A percentile compares a stretch with the other conserved stretches of the same genome.
Evolutionary conservation across 2,888 invertebrate genomes (phyloP).

Genomic region (Tetramorium bicarinatum): DNA sequence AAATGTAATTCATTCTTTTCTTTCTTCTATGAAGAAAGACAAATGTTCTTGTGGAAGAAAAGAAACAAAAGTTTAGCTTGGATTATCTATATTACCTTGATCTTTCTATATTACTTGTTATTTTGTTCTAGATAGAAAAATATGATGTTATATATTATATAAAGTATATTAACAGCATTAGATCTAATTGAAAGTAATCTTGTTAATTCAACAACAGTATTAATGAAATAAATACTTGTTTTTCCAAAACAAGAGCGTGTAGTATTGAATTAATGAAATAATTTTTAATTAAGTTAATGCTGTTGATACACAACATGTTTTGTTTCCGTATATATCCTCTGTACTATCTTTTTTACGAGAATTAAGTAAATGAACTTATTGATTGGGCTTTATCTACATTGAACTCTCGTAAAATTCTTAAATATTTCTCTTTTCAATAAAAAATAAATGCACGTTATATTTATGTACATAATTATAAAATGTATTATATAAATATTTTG

Average conservation of each 20-base stretch:
- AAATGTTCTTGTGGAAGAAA: not conserved
- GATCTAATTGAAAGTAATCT: not conserved
- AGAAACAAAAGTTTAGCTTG: not conserved
- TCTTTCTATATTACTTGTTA: not conserved
- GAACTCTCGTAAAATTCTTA: not conserved
- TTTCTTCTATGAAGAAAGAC: not conserved
- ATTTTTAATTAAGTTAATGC: not conserved
- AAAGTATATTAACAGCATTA: not conserved
- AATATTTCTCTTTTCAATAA: not conserved
- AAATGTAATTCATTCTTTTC: not conserved
- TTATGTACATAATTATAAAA: not conserved
- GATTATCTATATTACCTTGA: not conserved
- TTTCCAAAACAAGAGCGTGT: not conserved
- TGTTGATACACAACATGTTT: not conserved
- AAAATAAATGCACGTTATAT: not conserved
- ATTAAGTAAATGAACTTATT: slow-evolving; percentile 6
- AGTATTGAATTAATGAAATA: not conserved
- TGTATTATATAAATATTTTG: not conserved
- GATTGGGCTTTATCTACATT: not conserved
- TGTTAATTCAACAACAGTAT: not conserved
- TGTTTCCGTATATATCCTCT: not conserved
- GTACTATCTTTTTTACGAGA: not conserved
- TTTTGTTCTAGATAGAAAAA: not conserved
- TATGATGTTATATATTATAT: no score
- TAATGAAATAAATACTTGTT: not conserved